Conservation (phyloP, 1,140 invertebrate species). For the Macrostomum lignano region DNA sequence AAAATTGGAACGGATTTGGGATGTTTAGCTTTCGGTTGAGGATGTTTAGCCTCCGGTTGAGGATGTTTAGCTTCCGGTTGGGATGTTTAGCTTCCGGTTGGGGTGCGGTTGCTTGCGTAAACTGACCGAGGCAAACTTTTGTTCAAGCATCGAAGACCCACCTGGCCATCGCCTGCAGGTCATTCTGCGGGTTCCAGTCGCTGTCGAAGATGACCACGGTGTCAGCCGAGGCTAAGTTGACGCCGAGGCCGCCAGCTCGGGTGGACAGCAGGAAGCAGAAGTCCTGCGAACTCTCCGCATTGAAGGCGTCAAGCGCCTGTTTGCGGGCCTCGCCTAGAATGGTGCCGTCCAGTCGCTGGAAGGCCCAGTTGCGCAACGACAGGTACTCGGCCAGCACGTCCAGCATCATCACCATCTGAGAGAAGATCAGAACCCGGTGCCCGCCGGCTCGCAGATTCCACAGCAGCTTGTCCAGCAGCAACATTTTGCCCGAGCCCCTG, state of each 20-base stretch:
- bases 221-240: slow-evolving; percentile 93
- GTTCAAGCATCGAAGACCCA: no score
- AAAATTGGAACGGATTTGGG: no score
- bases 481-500: slow-evolving; percentile 63
- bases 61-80: no score
- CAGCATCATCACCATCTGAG: slow-evolving; percentile 87
- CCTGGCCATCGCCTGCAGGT: slow-evolving; percentile 41
- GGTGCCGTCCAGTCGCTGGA: slow-evolving; percentile 83
- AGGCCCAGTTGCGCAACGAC: slow-evolving; percentile 58
- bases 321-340: slow-evolving; percentile 84
- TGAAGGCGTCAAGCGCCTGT: slow-evolving; percentile 84
- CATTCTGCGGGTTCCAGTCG: slow-evolving; percentile 99
- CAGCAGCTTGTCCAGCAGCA: slow-evolving; percentile 65
- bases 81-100: no score
- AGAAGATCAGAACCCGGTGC: slow-evolving; percentile 77
- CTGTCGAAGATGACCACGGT: slow-evolving; percentile 98
- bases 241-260: slow-evolving; percentile 76
- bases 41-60: no score
- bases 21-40: no score
- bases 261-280: slow-evolving; percentile 92
- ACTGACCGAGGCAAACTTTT: no score
- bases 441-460: slow-evolving; percentile 64
- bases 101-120: no score
- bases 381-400: slow-evolving; percentile 77
- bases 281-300: slow-evolving; percentile 52